Conservation (phyloP, 2,888 invertebrate species). For the Cantharis rustica region DNA sequence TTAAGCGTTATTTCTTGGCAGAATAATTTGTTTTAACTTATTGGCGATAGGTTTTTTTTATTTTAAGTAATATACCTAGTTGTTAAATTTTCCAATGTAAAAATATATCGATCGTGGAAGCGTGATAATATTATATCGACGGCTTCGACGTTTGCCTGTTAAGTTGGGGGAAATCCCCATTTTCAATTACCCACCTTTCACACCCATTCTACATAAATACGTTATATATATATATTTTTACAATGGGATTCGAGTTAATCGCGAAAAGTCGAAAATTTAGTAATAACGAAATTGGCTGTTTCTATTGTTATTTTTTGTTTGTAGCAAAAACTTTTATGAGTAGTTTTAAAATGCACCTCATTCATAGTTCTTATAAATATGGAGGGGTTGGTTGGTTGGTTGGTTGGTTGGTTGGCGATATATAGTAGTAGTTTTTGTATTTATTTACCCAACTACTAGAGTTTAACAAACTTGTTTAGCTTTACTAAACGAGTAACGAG, state of each 20-base stretch:
- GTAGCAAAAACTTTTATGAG: neutral
- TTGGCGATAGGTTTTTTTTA: neutral
- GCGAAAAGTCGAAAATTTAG: neutral
- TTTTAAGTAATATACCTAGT: neutral
- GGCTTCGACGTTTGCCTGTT: neutral
- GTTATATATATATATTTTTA: neutral
- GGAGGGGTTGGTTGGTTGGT: no score
- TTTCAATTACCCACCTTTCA: neutral
- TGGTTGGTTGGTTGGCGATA: neutral
- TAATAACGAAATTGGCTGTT: slow-evolving; percentile 1
- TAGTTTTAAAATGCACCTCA: neutral
- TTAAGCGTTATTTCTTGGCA: neutral
- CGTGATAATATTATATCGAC: no score
- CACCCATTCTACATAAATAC: no score
- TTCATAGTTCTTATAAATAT: neutral
- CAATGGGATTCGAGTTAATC: neutral
- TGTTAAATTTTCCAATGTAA: neutral
- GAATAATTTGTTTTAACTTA: neutral
- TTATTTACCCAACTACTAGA: neutral
- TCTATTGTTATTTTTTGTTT: neutral
- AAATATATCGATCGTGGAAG: neutral
- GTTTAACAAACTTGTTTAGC: neutral
- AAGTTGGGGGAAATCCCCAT: neutral
- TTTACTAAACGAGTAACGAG: neutral
- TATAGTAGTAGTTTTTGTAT: neutral